Evolutionary conservation across 2,797 vertebrate species (phyloP).

Genomic region (Arrhamphus sclerolepis): DNA sequence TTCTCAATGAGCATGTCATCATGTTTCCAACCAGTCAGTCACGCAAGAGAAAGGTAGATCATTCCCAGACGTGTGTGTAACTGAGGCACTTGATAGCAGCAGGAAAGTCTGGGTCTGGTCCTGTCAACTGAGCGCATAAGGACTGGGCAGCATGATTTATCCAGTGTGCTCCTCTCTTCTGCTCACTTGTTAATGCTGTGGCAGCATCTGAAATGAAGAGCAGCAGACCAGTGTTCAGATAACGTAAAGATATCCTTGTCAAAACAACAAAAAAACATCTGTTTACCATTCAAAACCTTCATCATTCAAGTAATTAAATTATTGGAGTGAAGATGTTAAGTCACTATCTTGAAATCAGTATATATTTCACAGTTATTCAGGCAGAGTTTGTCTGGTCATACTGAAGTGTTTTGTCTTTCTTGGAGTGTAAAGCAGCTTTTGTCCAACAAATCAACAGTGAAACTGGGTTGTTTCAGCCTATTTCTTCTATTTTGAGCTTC

Average conservation of each 20-base stretch:
- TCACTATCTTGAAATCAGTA: too few species aligned
- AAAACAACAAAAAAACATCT: constrained; percentile 45
- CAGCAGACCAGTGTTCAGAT: constrained; percentile 40
- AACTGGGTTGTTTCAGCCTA: constrained; percentile 63
- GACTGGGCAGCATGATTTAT: constrained; percentile 69
- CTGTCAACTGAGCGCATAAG: constrained; percentile 60
- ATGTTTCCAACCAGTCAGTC: constrained; percentile 34
- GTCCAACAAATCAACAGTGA: constrained; percentile 70
- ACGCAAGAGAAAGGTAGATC: constrained; percentile 48
- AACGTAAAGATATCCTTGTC: constrained; percentile 43
- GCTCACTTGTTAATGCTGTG: constrained; percentile 42
- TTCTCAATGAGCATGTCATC: constrained; percentile 49
- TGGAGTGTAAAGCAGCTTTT: constrained; percentile 53
- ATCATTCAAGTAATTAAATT: constrained; percentile 17
- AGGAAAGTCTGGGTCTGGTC: constrained; percentile 67
- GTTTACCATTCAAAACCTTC: constrained; percentile 37
- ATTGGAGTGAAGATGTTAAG: too few species aligned
- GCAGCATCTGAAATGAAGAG: constrained; percentile 51
- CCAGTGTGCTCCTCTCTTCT: constrained; percentile 50
- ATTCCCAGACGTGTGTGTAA: constrained; percentile 40
- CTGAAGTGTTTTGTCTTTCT: constrained; percentile 59
- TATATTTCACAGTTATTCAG: constrained; percentile 1
- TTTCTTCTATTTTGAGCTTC: constrained; percentile 65
- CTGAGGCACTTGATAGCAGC: constrained; percentile 58
- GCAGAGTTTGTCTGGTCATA: constrained; percentile 57